Evolutionary conservation across 2,888 invertebrate genomes (phyloP), one percentile per base, ranked within the genome.

Genomic region (Unio pictorum): DNA sequence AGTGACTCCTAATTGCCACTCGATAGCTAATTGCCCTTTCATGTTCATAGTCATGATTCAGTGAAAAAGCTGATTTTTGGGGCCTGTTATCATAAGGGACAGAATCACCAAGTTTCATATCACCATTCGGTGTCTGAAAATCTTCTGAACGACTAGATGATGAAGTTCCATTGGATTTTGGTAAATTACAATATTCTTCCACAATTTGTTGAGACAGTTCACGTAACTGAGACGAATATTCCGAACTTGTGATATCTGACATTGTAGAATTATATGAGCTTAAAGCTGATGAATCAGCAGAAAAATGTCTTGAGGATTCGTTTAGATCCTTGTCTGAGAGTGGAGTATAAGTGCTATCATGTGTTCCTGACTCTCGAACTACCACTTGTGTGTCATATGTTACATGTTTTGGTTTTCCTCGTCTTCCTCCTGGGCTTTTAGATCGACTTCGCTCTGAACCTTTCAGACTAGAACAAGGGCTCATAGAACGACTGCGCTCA

Each of bases 361-460:
- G 61, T 8, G 74, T 70, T 8, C 82, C 83, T 17, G 85, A 84
- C 60, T 83, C 83, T 63, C 87, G 75, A 23, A 87, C 82, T 34
- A 79, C 82, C 70, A 87, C 87, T 26, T 74, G 74, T 30, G 82
- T 80, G 73, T 84, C 81, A 68, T 87, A 87, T 11, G 84, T 85
- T 68, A 87, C 87, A 64, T 83, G 83, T 73, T 84, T 86, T 45
- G 83, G 79, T 61, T 73, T 63, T 34, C 67, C 55, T 63, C 73
- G 73, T 45, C 77, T 61, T 18, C 71, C 71, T 26, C 73, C 70
- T 30, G 79, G 79, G 72, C 84, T 85, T 69, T 84, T 84, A 23
- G 84, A 82, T 30, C 84, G 72, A 63, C 81, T 81, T 59, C 80
- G 68, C 60, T 76, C 72, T 55, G 81, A 80, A 34, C 75, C 71